Percentiles rank a stretch among this genome's conserved stretches.
Conservation (phyloP, 2,888 invertebrate species). For the Drosophila mimica region DNA sequence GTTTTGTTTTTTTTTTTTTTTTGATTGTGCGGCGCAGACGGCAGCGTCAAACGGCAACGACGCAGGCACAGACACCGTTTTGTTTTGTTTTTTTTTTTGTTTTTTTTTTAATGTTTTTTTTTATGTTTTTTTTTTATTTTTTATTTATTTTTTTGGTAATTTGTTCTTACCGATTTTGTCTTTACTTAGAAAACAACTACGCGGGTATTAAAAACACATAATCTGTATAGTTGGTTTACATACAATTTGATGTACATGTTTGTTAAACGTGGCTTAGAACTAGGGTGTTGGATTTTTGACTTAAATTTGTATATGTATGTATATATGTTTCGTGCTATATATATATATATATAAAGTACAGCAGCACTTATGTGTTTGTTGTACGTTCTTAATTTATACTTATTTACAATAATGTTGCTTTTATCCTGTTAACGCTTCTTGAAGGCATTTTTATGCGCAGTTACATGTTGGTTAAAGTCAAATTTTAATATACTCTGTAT, state of each 20-base stretch:
- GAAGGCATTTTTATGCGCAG: conserved; percentile 72
- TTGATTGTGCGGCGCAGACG: conserved; percentile 42
- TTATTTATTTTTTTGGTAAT: conserved; percentile 11
- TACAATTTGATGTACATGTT: conserved; percentile 22
- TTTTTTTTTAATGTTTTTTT: conserved; percentile 8
- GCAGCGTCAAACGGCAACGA: conserved; percentile 11
- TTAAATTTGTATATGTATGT: conserved; percentile 16
- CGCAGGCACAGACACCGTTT: conserved; percentile 30
- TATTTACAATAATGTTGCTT: conserved; percentile 70
- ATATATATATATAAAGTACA: conserved; percentile 29
- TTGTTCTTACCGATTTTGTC: conserved; percentile 5
- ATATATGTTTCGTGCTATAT: conserved; percentile 24
- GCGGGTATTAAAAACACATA: conserved; percentile 54
- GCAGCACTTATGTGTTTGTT: conserved; percentile 26
- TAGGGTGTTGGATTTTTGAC: conserved; percentile 34
- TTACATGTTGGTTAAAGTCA: conserved; percentile 47
- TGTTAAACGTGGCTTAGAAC: conserved; percentile 35
- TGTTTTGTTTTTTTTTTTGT: conserved; percentile 27
- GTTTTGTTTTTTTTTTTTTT: conserved; percentile 6
- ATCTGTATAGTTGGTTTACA: conserved; percentile 37
- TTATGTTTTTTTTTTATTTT: conserved; percentile 4
- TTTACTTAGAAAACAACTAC: conserved; percentile 47
- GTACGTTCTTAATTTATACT: conserved; percentile 14
- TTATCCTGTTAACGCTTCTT: conserved; percentile 63
- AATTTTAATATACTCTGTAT: conserved; percentile 39